Conservation (phyloP, 2,888 invertebrate species). For the Galerucella pusilla region DNA sequence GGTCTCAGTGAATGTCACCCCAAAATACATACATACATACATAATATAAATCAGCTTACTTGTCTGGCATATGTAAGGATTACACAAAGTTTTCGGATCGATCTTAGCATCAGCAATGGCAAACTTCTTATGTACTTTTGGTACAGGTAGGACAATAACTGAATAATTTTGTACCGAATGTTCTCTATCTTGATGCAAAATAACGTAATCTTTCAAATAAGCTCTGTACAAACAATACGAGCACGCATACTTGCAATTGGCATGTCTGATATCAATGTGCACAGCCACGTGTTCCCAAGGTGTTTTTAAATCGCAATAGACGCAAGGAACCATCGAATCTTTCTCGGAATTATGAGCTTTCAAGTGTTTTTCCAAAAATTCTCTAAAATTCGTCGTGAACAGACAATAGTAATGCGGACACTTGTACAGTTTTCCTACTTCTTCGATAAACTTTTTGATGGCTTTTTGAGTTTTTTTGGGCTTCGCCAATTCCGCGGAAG, state of each 20-base stretch:
- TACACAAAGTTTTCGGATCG: slow-evolving; percentile 48
- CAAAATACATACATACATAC: no score
- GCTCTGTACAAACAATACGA: slow-evolving; percentile 77
- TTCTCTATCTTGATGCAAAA: slow-evolving; percentile 68
- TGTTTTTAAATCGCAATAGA: slow-evolving; percentile 67
- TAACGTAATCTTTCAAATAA: slow-evolving; percentile 70
- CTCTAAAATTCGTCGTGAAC: slow-evolving; percentile 63
- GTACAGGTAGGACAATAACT: slow-evolving; percentile 49
- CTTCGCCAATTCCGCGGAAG: slow-evolving; percentile 45
- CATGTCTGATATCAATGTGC: slow-evolving; percentile 74
- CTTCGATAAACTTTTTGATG: slow-evolving; percentile 57
- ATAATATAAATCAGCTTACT: slow-evolving; percentile 42
- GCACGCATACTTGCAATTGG: slow-evolving; percentile 73
- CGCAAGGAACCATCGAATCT: slow-evolving; percentile 64
- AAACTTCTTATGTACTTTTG: slow-evolving; percentile 48
- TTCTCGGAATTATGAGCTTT: slow-evolving; percentile 55
- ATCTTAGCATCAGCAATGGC: slow-evolving; percentile 47
- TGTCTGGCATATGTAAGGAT: slow-evolving; percentile 53
- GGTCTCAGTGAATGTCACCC: no score
- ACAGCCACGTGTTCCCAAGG: slow-evolving; percentile 59
- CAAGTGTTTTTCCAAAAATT: slow-evolving; percentile 64
- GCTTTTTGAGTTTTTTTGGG: slow-evolving; percentile 57
- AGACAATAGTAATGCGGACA: slow-evolving; percentile 69
- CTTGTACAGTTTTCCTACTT: slow-evolving; percentile 66
- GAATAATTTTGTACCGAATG: slow-evolving; percentile 49